Conservation (phyloP, 2,888 invertebrate genomes). For the Nomada flava region DNA sequence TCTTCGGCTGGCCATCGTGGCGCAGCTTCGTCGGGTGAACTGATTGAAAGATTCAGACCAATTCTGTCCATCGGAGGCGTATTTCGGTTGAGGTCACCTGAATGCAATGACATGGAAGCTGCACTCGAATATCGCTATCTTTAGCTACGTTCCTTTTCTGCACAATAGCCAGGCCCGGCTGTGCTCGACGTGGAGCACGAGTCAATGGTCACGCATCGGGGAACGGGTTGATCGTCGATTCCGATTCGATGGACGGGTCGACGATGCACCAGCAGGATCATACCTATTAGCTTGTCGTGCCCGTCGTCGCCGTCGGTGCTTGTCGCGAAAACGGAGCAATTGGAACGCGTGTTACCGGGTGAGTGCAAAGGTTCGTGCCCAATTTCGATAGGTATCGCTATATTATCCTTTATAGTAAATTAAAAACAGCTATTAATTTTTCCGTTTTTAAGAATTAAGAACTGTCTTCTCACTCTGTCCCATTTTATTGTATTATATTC, state of each 20-base stretch:
- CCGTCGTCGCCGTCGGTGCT: constrained; percentile 22
- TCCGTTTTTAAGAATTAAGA: too few species aligned
- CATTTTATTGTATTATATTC: too few species aligned
- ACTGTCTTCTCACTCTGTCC: too few species aligned
- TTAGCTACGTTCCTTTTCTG: constrained; percentile 37
- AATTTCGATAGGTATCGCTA: too few species aligned
- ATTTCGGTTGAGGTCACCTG: constrained; percentile 39
- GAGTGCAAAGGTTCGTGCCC: too few species aligned
- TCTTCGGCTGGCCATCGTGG: too few species aligned
- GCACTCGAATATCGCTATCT: constrained; percentile 42
- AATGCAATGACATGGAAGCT: constrained; percentile 7
- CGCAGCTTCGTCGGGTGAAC: background rate
- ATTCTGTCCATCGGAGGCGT: constrained; percentile 8
- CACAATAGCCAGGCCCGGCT: constrained; percentile 17
- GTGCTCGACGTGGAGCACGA: constrained; percentile 27
- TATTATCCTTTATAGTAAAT: too few species aligned
- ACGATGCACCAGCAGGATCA: constrained; percentile 18
- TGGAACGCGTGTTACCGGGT: constrained; percentile 1
- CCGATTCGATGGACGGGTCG: constrained; percentile 31
- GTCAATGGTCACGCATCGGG: constrained; percentile 51
- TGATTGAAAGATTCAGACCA: constrained; percentile 7
- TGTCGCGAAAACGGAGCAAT: constrained; percentile 27
- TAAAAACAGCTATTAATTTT: too few species aligned
- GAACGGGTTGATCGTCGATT: constrained; percentile 44
- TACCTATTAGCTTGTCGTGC: constrained; percentile 33